Evolutionary conservation across 1,140 invertebrate species (phyloP).

Genomic region (Caenorhabditis remanei): DNA sequence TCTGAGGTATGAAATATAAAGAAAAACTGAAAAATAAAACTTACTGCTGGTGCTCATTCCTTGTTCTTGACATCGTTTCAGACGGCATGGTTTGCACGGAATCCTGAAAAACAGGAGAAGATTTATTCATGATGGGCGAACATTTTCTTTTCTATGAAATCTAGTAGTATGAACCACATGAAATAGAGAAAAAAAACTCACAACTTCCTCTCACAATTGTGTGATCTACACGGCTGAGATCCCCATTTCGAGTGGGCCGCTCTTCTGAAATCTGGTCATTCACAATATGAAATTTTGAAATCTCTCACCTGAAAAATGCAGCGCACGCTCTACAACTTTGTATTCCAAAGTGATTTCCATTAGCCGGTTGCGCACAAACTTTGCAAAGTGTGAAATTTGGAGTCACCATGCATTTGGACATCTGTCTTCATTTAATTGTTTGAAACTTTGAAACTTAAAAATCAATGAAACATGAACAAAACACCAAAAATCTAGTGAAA

Average conservation of each 20-base stretch:
- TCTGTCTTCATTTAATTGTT: neutral
- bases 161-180: too few species aligned
- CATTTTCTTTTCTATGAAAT: too few species aligned
- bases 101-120: neutral
- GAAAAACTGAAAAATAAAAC: neutral
- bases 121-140: too few species aligned
- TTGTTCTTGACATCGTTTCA: constrained; percentile 20
- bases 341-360: constrained; percentile 29
- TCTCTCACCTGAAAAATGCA: constrained; percentile 5
- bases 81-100: constrained; percentile 2
- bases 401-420: neutral
- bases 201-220: neutral
- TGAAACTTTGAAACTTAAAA: too few species aligned
- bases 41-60: constrained; percentile 29
- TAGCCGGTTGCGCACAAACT: neutral
- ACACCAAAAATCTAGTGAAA: neutral
- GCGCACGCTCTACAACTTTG: constrained; percentile 25
- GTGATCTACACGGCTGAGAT: neutral
- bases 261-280: neutral
- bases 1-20: neutral
- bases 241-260: constrained; percentile 12
- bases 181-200: neutral
- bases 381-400: neutral
- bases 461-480: neutral
- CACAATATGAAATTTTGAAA: neutral